Evolutionary conservation across 2,113 vertebrate species (phyloP).

Genomic region (Tympanuchus pallidicinctus): DNA sequence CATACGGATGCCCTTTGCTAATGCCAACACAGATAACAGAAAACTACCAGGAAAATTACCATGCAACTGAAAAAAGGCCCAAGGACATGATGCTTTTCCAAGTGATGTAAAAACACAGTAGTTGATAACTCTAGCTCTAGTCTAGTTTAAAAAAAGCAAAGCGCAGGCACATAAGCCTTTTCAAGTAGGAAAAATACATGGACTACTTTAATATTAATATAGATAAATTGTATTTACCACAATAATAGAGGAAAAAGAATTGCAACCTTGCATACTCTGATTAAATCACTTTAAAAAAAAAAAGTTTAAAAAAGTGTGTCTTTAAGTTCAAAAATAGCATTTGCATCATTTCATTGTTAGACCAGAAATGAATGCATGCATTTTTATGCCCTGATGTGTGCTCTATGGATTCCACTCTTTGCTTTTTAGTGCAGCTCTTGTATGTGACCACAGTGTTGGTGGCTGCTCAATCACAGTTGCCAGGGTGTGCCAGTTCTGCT

Average conservation of each 20-base stretch:
- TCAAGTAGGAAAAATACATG: neutral
- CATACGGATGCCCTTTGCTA: slow-evolving; percentile 6
- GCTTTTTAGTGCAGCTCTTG: neutral
- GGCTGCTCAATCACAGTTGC: neutral
- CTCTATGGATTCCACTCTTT: neutral
- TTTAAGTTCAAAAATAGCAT: neutral
- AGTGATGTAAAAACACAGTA: neutral
- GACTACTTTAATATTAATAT: neutral
- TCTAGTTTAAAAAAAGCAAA: neutral
- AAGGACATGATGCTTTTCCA: slow-evolving; percentile 13
- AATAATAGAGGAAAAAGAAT: neutral
- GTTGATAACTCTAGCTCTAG: neutral
- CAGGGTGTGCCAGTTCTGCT: neutral
- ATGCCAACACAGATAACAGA: slow-evolving; percentile 34
- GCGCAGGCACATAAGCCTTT: neutral
- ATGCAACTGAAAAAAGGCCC: neutral
- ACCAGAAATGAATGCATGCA: neutral
- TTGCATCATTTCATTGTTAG: neutral
- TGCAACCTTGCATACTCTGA: neutral
- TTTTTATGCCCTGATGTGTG: neutral
- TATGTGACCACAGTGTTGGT: accelerated
- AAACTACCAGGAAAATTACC: neutral
- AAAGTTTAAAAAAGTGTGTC: neutral
- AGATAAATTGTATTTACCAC: neutral
- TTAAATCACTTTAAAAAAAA: neutral